Evolutionary conservation across 2,113 vertebrate genomes (phyloP), one percentile per base, ranked within the genome.

Genomic region (Calyptomena viridis): DNA sequence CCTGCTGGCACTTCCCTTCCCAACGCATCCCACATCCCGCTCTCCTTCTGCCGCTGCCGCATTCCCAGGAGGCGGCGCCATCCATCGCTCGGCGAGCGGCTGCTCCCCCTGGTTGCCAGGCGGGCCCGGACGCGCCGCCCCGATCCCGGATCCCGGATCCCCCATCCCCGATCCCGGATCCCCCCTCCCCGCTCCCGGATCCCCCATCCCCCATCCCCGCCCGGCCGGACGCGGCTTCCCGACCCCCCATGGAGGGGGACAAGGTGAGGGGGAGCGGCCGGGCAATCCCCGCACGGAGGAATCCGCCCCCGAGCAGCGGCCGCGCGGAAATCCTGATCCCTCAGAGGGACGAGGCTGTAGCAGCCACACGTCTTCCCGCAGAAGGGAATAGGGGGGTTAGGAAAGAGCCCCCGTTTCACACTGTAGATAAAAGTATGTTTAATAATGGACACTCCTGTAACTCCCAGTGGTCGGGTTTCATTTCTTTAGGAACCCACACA

Each of bases 261-360:
- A 96, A 97, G 97, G 97, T 97, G 95, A 95, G 97, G 53, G 47
- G 64, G 20, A 35, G 49, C 58, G 9, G 6, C 46, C 46, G 12
- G 66, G 44, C 39, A 4, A 2, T 14, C 15, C 12, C 40, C 40
- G 13, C 39, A 0, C 8, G 28, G 53, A 1, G 30, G 64, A 35
- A 14, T 73, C 8, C 4, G 5, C 11, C 0, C 7, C 17, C 12
- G 5, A 1, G 3, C 2, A 30, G 64, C 23, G 8, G 12, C 2
- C 10, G 46, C 20, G 0, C 9, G 74, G 20, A 1, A 33, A 14
- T 13, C 3, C 13, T 14, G 11, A 0, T 4, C 31, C 6, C 11
- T 28, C 7, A 4, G 20, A 8, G 90, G 44, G 18, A 1, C 11
- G 39, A 33, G 74, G 17, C 5, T 1, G 6, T 5, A 0, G 4